These are phyloP conservation scores for honey bee (Apis mellifera) DNA, from an alignment of 1,140 invertebrate genomes.

Conservation along the genomic window DNA sequence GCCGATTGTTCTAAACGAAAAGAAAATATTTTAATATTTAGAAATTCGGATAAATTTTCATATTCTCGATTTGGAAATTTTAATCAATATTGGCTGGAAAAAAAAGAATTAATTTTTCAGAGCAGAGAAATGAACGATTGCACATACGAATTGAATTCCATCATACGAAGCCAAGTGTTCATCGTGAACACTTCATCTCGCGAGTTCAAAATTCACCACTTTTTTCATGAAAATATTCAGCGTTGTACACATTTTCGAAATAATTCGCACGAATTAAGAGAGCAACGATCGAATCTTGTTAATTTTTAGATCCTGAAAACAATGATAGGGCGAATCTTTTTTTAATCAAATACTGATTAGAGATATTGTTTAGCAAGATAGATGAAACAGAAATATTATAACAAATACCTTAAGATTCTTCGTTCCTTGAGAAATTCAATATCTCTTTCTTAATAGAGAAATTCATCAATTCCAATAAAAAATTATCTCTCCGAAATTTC, in stretches of 20 bases:
- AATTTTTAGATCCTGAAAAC: conserved; percentile 54
- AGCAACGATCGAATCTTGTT: not conserved
- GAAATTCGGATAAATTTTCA: too few relatives aligned
- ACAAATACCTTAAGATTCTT: too few relatives aligned
- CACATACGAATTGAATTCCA: conserved; percentile 46
- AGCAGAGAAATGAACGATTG: conserved; percentile 29
- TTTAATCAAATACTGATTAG: conserved; percentile 31
- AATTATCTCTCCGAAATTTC: too few relatives aligned
- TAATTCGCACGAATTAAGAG: not conserved
- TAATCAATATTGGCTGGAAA: too few relatives aligned
- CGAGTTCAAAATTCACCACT: conserved; percentile 48
- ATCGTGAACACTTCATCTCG: conserved; percentile 46
- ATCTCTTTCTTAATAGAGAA: too few relatives aligned
- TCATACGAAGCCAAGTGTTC: conserved; percentile 35
- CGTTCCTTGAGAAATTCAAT: too few relatives aligned
- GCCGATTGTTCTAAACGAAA: too few relatives aligned
- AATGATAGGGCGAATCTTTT: conserved; percentile 56
- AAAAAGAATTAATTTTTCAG: conserved; percentile 25
- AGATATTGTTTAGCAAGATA: too few relatives aligned
- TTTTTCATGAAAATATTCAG: conserved; percentile 63
- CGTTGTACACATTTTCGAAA: conserved; percentile 9
- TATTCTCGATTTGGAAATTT: too few relatives aligned
- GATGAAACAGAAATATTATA: too few relatives aligned
- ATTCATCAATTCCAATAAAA: too few relatives aligned
- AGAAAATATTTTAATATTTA: not conserved